Base-by-base conservation (phyloP, 92 coral and sea anemone species). In the Umimayanthus chanpuru region DNA sequence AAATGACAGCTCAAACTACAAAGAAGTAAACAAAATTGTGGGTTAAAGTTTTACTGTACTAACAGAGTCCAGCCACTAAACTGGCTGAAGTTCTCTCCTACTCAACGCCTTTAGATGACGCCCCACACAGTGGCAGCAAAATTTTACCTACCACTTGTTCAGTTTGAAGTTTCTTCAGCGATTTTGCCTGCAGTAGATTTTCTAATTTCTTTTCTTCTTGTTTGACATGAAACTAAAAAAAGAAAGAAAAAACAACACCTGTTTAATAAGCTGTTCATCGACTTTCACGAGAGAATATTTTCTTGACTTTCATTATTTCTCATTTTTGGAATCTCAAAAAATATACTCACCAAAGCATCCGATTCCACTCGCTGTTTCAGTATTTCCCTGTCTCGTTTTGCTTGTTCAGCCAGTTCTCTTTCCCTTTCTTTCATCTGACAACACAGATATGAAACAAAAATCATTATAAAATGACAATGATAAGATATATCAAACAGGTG, bases 341-440 rank as follows among this genome's bases (percentile, higher is more conserved):
- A 71, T 41, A 10, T 11, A 90, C 98, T 44, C 89, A 97, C 99
- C 92, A 93, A 91, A 36, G 93, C 87, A 88, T 97, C 99, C 36
- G 99, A 94, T 85, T 95, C 94, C 38, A 94, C 92, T 85, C 99
- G 93, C 56, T 87, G 89, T n/a, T 90, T 87, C n/a, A 97, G 90
- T 76, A 95, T 89, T 85, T 92, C 97, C 25, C 89, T 93, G 80
- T 95, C 95, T 77, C 65, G 81, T 43, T 79, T 87, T 20, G 86
- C 92, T 44, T 95, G 95, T 25, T 92, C 94, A 40, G 68, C 78
- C 12, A 85, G 88, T 47, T 77, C 89, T 79, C 91, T 92, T 32
- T 97, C 99, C 40, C 77, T 90, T 29, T 96, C 97, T 78, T 88
- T 94, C 95, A 95, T 92, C 98, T 97, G 81, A 67, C 91, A 91